Evolutionary conservation across 2,113 vertebrate genomes (phyloP).

Genomic region (Dasyprocta punctata): DNA sequence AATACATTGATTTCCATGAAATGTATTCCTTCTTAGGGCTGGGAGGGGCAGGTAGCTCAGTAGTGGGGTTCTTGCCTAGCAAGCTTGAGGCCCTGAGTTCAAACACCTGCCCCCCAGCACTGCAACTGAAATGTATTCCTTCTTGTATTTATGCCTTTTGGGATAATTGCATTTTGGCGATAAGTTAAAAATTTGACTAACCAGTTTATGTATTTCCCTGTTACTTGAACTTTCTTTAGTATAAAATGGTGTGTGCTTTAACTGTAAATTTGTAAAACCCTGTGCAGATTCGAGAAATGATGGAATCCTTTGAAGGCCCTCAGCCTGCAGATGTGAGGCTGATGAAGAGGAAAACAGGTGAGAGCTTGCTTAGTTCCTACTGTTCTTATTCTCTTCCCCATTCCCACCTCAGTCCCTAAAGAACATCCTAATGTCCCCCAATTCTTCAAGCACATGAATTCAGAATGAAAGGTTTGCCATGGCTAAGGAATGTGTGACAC

Average conservation of each 20-base stretch:
- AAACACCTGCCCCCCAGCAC: no score
- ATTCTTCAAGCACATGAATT: slow-evolving; percentile 90
- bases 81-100: no score
- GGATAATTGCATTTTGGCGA: slow-evolving; percentile 33
- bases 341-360: slow-evolving; percentile 99
- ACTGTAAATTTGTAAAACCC: slow-evolving; percentile 76
- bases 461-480: slow-evolving; percentile 92
- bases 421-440: slow-evolving; percentile 91
- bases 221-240: neutral
- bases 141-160: neutral
- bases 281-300: slow-evolving; percentile 93
- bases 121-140: neutral
- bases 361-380: slow-evolving; percentile 87
- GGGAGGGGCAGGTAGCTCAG: no score
- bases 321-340: slow-evolving; percentile 98
- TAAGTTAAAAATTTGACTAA: neutral
- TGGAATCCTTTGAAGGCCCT: slow-evolving; percentile 97
- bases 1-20: slow-evolving; percentile 11
- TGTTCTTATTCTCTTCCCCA: slow-evolving; percentile 86
- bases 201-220: neutral
- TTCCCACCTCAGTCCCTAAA: slow-evolving; percentile 87
- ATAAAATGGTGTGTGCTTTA: slow-evolving; percentile 50
- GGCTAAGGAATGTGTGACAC: slow-evolving; percentile 91
- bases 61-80: no score
- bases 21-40: no score